Base-by-base conservation (phyloP, 2,888 invertebrate genomes). In the Zygothrica quintamaculata region DNA sequence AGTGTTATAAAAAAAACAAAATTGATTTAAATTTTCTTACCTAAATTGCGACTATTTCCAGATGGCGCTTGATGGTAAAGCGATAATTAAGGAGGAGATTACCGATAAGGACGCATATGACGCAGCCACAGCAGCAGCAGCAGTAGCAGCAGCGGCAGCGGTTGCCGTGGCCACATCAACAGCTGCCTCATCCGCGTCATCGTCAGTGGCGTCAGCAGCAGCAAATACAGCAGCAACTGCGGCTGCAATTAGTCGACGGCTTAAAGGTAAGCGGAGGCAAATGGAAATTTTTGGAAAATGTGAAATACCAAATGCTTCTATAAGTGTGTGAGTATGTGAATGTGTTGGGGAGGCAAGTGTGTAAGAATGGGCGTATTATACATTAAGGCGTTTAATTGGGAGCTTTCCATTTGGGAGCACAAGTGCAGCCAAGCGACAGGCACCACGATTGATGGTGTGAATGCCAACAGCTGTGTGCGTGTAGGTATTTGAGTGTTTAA, bases 31-130 rank as follows among this genome's bases (percentile, higher is more conserved):
- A 65, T 72, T n/a, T 64, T 51, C 51, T 52, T 15, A 62, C 69
- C 73, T 77, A 72, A 79, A 77, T 77, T 80, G 57, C 62, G 50
- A 71, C 76, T 71, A 51, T 37, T 88, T 88, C 13, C 90, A 93
- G 93, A 92, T 90, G 91, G 92, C 91, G 84, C 93, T 93, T 91
- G 93, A 93, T 90, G 92, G 93, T 52, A 93, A 93, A 90, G 89
- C 92, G 70, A 93, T 93, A 84, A 93, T 93, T 77, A 93, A 93
- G 90, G 93, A 93, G 89, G 93, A 93, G 90, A 91, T 91, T 60
- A 92, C 92, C 33, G 93, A 93, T 60, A 93, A 93, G 88, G 93
- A 93, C 88, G 88, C 88, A 60, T 91, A 90, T 68, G 91, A 91
- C 77, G 88, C 89, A 33, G 74, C 90, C 70, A 79, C 88, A 74